phyloP scores from a whole-genome alignment of 2,888 invertebrate species.

The Micropterix aruncella region DNA sequence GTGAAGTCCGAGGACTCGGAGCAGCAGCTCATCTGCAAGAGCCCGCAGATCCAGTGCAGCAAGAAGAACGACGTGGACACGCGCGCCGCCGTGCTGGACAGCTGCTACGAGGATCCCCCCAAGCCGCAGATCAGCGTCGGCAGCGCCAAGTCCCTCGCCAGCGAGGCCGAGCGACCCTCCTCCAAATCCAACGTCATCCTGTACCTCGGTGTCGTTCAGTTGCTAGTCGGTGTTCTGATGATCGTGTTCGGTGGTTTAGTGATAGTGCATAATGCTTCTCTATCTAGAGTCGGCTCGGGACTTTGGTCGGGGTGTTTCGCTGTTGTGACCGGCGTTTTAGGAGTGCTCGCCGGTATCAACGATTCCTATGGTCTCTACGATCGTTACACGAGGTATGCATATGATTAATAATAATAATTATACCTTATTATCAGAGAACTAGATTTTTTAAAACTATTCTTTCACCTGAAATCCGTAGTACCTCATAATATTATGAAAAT shows the following conservation, averaged over 20 bases:
- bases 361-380: constrained; percentile 35
- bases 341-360: constrained; percentile 45
- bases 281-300: constrained; percentile 45
- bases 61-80: constrained; percentile 21
- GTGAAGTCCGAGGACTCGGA: constrained; percentile 39
- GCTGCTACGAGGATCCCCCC: constrained; percentile 13
- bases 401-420: neutral
- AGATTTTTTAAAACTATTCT: too few species aligned
- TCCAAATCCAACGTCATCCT: constrained; percentile 25
- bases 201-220: constrained; percentile 43
- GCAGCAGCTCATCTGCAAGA: constrained; percentile 41
- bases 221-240: constrained; percentile 45
- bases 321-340: constrained; percentile 44
- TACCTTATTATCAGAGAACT: neutral
- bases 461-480: too few species aligned
- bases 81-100: constrained; percentile 25
- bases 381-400: constrained; percentile 9
- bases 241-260: constrained; percentile 48
- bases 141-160: constrained; percentile 11
- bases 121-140: constrained; percentile 19
- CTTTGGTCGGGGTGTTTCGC: constrained; percentile 54
- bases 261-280: constrained; percentile 44
- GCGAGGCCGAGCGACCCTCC: constrained; percentile 7
- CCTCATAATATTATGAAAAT: too few species aligned
- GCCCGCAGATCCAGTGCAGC: constrained; percentile 25